phyloP scores from a whole-genome alignment of 2,113 vertebrate genomes.

The Nannobrachium achirus region DNA sequence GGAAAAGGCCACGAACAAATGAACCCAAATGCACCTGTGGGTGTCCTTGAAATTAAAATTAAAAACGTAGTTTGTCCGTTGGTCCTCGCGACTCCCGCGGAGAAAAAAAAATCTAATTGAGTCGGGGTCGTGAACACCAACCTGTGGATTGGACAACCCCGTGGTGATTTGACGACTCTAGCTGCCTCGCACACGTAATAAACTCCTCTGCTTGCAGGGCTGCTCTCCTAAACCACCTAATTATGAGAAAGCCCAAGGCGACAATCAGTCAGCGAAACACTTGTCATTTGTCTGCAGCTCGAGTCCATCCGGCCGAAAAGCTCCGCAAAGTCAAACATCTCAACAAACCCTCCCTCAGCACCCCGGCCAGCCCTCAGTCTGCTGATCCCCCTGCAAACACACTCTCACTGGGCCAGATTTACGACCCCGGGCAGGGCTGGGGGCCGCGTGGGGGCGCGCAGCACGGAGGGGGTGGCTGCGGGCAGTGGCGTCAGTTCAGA shows the following conservation, averaged over 20 bases:
- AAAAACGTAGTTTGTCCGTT: too few relatives aligned
- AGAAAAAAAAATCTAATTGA: neutral
- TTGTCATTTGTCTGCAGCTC: slow-evolving; percentile 15
- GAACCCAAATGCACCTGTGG: too few relatives aligned
- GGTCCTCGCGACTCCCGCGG: neutral
- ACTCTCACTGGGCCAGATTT: slow-evolving; percentile 36
- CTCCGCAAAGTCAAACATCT: slow-evolving; percentile 29
- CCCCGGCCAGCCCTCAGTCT: neutral
- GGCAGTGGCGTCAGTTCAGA: too few relatives aligned
- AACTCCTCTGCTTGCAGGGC: neutral
- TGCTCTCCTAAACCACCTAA: slow-evolving; percentile 14
- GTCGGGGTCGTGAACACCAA: too few relatives aligned
- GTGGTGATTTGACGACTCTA: neutral
- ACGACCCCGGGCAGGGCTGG: slow-evolving; percentile 18
- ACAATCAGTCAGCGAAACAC: slow-evolving; percentile 24
- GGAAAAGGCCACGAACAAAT: too few relatives aligned
- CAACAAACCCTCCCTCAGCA: slow-evolving; percentile 27
- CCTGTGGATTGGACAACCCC: neutral
- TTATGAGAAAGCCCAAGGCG: slow-evolving; percentile 32
- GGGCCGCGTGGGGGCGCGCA: neutral
- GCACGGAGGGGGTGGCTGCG: neutral
- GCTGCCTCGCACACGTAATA: neutral
- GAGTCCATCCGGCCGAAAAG: slow-evolving; percentile 1
- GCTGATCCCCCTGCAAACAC: slow-evolving; percentile 6
- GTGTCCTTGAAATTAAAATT: too few relatives aligned